Evolutionary conservation across 2,888 invertebrate species (phyloP).

Genomic region (Hypomecis punctinalis): DNA sequence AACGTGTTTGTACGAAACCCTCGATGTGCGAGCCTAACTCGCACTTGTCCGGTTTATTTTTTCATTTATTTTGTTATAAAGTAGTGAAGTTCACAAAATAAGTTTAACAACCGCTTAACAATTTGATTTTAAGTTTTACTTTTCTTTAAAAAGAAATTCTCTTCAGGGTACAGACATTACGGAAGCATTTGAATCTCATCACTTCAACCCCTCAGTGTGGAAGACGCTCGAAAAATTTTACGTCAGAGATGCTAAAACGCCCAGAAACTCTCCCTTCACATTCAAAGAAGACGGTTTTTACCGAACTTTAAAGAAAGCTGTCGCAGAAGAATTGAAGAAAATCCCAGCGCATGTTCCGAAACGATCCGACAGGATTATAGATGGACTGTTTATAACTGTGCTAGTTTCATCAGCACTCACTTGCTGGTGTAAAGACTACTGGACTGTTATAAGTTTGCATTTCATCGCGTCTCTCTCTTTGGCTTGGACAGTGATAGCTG

Average conservation of each 20-base stretch:
- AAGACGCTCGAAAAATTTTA: slow-evolving; percentile 66
- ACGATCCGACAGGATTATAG: slow-evolving; percentile 66
- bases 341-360: slow-evolving; percentile 69
- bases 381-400: slow-evolving; percentile 65
- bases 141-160: not conserved
- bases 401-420: slow-evolving; percentile 58
- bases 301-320: slow-evolving; percentile 86
- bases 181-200: slow-evolving; percentile 91
- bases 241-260: slow-evolving; percentile 85
- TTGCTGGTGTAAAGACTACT: slow-evolving; percentile 54
- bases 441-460: slow-evolving; percentile 60
- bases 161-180: slow-evolving; percentile 90
- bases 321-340: slow-evolving; percentile 83
- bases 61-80: no score
- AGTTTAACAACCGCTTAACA: no score
- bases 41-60: no score
- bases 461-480: slow-evolving; percentile 84
- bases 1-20: no score
- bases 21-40: no score
- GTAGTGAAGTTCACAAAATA: no score
- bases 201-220: slow-evolving; percentile 85
- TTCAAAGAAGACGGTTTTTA: slow-evolving; percentile 91
- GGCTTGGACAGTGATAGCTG: slow-evolving; percentile 84
- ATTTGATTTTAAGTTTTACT: no score
- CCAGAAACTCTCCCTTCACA: slow-evolving; percentile 89